Conservation (phyloP, 2,888 invertebrate genomes). For the Himalopsyche tibetana region DNA sequence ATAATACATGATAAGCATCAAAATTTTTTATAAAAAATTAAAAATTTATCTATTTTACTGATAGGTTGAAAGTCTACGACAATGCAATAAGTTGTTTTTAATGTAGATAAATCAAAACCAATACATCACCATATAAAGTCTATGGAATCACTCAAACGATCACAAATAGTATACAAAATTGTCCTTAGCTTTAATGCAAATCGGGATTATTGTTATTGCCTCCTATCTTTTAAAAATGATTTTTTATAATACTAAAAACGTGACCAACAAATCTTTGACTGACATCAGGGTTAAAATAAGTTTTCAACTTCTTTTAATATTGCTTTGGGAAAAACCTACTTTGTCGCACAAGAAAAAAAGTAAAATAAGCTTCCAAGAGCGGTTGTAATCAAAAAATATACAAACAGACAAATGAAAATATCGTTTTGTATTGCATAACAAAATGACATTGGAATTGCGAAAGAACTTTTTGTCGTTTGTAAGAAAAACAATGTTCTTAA, state of each 20-base stretch:
- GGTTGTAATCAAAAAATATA: constrained; percentile 51
- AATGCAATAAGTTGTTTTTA: no score
- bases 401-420: constrained; percentile 55
- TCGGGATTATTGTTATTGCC: no score
- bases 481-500: constrained; percentile 46
- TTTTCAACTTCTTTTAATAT: neutral
- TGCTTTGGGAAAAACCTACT: neutral
- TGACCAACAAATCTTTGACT: neutral
- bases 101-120: no score
- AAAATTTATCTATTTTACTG: no score
- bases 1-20: no score
- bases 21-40: no score
- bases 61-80: no score
- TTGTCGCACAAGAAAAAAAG: neutral
- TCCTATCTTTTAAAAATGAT: no score
- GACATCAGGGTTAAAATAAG: neutral
- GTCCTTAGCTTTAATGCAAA: no score
- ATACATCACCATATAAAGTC: no score
- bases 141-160: no score
- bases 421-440: constrained; percentile 45
- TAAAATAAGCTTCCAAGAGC: constrained; percentile 28
- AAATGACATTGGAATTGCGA: constrained; percentile 19
- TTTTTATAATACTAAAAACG: neutral
- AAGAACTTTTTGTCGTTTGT: neutral
- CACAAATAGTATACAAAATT: no score